phyloP scores from a whole-genome alignment of 2,888 invertebrate species.

The Brenthis ino region DNA sequence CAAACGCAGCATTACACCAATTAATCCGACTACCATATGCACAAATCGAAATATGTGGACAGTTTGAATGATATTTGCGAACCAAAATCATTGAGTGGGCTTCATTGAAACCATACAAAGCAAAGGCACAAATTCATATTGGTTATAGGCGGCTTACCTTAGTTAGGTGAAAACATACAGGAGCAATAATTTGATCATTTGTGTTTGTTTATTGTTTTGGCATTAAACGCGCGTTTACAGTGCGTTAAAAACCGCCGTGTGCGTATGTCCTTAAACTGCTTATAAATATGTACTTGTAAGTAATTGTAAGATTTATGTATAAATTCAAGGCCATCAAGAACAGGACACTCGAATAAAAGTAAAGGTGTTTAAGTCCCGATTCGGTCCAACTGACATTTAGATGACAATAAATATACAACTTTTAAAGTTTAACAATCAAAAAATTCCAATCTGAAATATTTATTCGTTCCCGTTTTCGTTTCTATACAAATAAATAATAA shows the following conservation, averaged over 20 bases:
- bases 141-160: no score
- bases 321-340: not conserved
- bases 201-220: no score
- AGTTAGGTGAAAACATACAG: no score
- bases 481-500: not conserved
- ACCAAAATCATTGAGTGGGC: not conserved
- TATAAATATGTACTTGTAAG: not conserved
- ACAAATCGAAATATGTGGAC: no score
- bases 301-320: not conserved
- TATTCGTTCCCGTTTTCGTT: not conserved
- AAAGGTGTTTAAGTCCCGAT: not conserved
- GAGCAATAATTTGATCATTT: no score
- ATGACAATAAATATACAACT: conserved; percentile 1
- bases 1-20: no score
- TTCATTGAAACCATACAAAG: not conserved
- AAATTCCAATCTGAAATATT: no score
- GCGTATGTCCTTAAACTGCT: no score
- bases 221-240: no score
- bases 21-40: no score
- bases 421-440: not conserved
- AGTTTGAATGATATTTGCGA: not conserved
- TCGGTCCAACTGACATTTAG: conserved; percentile 2
- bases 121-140: not conserved
- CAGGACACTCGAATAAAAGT: not conserved
- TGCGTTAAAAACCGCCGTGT: no score